Conservation (phyloP, 2,113 vertebrate genomes). For the Otis tarda region DNA sequence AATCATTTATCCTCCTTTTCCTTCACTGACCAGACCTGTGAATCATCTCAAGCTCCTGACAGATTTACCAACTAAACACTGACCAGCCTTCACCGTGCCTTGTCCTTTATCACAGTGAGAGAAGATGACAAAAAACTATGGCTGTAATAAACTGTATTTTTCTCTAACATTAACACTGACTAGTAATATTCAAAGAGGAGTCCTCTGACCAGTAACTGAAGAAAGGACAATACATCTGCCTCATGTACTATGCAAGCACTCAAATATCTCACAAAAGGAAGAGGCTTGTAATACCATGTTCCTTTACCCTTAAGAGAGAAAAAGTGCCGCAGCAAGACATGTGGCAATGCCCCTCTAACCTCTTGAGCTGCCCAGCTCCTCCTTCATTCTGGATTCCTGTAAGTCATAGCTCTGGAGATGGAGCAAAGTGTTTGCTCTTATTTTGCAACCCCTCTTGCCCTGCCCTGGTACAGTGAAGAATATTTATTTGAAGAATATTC, state of each 20-base stretch:
- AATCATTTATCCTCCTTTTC: background rate
- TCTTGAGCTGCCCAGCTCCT: background rate
- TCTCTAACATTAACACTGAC: background rate
- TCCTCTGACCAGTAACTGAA: background rate
- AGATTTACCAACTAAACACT: background rate
- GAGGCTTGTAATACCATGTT: background rate
- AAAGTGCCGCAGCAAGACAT: rapidly evolving
- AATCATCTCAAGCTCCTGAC: rapidly evolving
- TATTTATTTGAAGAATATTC: background rate
- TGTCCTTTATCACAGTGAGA: background rate
- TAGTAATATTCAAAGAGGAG: background rate
- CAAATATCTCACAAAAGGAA: background rate
- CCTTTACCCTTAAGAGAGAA: background rate
- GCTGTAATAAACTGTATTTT: background rate
- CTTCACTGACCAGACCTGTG: background rate
- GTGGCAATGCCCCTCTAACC: background rate
- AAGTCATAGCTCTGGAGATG: background rate
- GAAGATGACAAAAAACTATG: background rate
- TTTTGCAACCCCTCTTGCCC: background rate
- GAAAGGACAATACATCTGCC: background rate
- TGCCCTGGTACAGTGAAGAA: background rate
- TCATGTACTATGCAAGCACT: background rate
- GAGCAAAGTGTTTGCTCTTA: background rate
- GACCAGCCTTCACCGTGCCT: background rate
- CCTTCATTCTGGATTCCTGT: background rate